Evolutionary conservation across 1,140 invertebrate genomes (phyloP), one percentile per base, ranked within the genome.

Genomic region (Nasonia longicornis): DNA sequence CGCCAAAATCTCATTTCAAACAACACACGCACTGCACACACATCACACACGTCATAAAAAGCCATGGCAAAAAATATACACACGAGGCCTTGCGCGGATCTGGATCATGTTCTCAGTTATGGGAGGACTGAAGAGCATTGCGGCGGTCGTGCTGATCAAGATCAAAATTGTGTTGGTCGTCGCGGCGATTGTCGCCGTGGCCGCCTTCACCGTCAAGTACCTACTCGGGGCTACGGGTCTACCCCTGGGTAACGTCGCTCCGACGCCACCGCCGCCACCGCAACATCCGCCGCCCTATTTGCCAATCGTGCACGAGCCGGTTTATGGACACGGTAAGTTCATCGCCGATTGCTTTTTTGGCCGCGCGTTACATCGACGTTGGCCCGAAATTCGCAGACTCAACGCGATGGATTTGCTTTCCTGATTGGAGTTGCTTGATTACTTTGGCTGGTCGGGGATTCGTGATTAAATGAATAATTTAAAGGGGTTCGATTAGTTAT

Each of bases 101-200:
- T 52, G 31, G 31, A 35, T 6, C 6, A 35, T 72, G 31, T 82
- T 80, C 71, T 45, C 84, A 88, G 87, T 88, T 80, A 78, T 84
- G 52, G 87, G 86, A 38, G 86, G 88, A 78, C 75, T 88, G 45
- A 87, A 89, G 73, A 85, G 84, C 52, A 22, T 87, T 66, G 79
- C 85, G 10, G 79, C 85, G 26, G 52, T 88, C 77, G 70, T 84
- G 7, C 78, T 86, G 22, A 83, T 89, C 58, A 89, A 89, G 84
- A 86, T 88, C 73, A 89, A 89, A 78, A 83, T 89, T 70, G 69
- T 86, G 66, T 72, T 87, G 38, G 82, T 84, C 31, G 70, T 86
- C 31, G 78, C 86, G 31, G 85, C 85, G 11, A 80, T 88, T 26
- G 82, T 87, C 77, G 85, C 83, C 26, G 26, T 87, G 11, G 83